Base-by-base conservation (phyloP, 1,140 invertebrate species). In the Nasonia longicornis region DNA sequence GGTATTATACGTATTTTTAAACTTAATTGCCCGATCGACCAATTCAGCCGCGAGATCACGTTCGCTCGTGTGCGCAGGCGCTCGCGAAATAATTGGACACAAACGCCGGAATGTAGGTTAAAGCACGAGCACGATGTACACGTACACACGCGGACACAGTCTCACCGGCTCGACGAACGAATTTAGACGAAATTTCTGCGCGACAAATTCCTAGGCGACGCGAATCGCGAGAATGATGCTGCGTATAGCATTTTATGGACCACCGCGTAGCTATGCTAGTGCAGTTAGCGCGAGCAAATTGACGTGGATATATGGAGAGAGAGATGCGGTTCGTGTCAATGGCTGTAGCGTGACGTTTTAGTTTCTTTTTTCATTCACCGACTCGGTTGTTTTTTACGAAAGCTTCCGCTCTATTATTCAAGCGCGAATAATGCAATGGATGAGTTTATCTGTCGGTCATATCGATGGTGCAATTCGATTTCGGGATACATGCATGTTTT, bases 1-100 rank as follows among this genome's bases (percentile, higher is more conserved):
- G 67, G n/a, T 38, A 72, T 42, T 42, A 42, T 42, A 42, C 22
- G 69, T 79, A 79, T 72, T 45, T 79, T 79, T 73, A 66, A 73
- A 73, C 38, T 79, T 66, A 48, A 63, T 73, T 48, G 22, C 22
- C 22, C 38, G 52, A 79, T 79, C 35, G 26, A 29, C 3, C 48
- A 58, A 71, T 52, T 31, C 20, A 58, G 45, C 52, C 45, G 31
- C 58, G 58, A 63, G 64, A 67, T 67, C 64, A 31, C 64, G 64
- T 3, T 45, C 48, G 75, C 64, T 77, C 16, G 4, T 77, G 11
- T 66, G 22, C 58, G 35, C 63, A 20, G 14, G 31, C 20, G 42
- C 22, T 74, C 79, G 42, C 58, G 12, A 74, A 74, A 45, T 74
- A 80, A 80, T 80, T 71, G 63, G 35, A 74, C 22, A 22, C 20